phyloP scores from a whole-genome alignment of 2,113 vertebrate species.

The human (Homo sapiens) region GRCh38 chr4:95000501-95001000 shows the following conservation, averaged over 20 bases:
- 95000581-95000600: background rate
- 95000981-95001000: background rate
- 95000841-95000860: slow-evolving; percentile 6
- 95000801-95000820: background rate
- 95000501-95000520: too few species aligned
- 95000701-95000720: background rate
- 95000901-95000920: background rate
- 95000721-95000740: background rate
- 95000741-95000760: background rate
- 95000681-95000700: background rate
- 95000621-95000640: background rate
- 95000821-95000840: background rate
- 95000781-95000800: background rate
- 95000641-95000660: background rate
- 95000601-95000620: background rate
- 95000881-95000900: background rate
- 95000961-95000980: background rate
- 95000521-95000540: too few species aligned
- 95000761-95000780: background rate
- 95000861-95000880: background rate
- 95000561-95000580: background rate
- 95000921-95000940: slow-evolving; percentile 13
- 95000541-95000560: background rate
- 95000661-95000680: background rate
- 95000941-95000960: background rate